phyloP scores from a whole-genome alignment of 2,113 vertebrate genomes.

The Hyaena hyaena region DNA sequence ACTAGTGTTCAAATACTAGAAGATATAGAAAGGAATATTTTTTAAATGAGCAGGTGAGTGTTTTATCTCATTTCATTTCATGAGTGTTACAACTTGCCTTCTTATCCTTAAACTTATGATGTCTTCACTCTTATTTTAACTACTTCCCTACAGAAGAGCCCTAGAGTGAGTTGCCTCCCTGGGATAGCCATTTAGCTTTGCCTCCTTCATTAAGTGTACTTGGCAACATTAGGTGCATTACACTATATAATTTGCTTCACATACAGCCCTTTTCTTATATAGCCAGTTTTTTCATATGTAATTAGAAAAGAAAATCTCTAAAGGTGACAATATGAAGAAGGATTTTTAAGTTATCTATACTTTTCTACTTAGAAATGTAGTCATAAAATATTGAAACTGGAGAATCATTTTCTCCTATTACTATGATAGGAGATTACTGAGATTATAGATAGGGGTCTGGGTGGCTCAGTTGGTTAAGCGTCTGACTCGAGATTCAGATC shows the following conservation, averaged over 20 bases:
- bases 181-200: neutral
- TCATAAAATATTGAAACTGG: neutral
- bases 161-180: neutral
- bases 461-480: too few relatives aligned
- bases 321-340: neutral
- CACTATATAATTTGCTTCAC: neutral
- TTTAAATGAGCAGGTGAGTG: neutral
- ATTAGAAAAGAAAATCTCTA: slow-evolving; percentile 36
- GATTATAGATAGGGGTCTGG: neutral
- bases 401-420: slow-evolving; percentile 43
- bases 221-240: slow-evolving; percentile 17
- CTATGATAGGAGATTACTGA: neutral
- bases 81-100: neutral
- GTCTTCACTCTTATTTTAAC: slow-evolving; percentile 53
- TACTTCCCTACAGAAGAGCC: neutral
- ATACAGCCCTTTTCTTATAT: neutral
- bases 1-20: neutral
- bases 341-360: slow-evolving; percentile 10
- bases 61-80: neutral
- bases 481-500: too few relatives aligned
- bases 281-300: neutral
- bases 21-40: slow-evolving; percentile 12
- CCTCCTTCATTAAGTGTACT: neutral
- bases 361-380: slow-evolving; percentile 20
- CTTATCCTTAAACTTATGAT: slow-evolving; percentile 6